Conservation (phyloP, 2,797 vertebrate genomes). For the Luscinia luscinia region DNA sequence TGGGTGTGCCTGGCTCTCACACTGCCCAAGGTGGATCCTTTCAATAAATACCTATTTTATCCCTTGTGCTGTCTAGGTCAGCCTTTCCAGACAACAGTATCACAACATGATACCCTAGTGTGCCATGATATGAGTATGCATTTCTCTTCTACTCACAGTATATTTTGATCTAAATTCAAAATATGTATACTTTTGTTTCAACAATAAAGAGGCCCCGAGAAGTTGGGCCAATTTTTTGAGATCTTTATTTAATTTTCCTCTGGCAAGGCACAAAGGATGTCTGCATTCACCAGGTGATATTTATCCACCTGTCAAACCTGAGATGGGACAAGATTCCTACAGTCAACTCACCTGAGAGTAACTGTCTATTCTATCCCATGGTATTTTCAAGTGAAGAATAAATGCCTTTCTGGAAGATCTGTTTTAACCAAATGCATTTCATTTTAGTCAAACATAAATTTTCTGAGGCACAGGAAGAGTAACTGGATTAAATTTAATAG, state of each 20-base stretch:
- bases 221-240: background rate
- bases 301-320: background rate
- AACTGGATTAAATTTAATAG: slow-evolving; percentile 26
- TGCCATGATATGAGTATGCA: background rate
- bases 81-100: too few species aligned
- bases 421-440: background rate
- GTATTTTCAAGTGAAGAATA: background rate
- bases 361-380: background rate
- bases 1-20: too few species aligned
- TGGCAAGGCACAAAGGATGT: background rate
- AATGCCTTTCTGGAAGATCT: background rate
- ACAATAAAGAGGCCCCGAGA: background rate
- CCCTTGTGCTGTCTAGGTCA: too few species aligned
- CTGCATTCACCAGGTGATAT: background rate
- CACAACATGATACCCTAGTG: accelerated
- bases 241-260: background rate
- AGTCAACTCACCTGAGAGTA: background rate
- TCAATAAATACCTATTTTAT: too few species aligned
- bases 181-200: accelerated
- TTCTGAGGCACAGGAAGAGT: slow-evolving; percentile 13
- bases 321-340: background rate
- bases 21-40: too few species aligned
- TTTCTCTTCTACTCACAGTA: background rate
- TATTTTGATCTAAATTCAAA: background rate
- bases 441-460: slow-evolving; percentile 26